phyloP scores from a whole-genome alignment of 2,113 vertebrate genomes.

The Tricholaema leucomelas region DNA sequence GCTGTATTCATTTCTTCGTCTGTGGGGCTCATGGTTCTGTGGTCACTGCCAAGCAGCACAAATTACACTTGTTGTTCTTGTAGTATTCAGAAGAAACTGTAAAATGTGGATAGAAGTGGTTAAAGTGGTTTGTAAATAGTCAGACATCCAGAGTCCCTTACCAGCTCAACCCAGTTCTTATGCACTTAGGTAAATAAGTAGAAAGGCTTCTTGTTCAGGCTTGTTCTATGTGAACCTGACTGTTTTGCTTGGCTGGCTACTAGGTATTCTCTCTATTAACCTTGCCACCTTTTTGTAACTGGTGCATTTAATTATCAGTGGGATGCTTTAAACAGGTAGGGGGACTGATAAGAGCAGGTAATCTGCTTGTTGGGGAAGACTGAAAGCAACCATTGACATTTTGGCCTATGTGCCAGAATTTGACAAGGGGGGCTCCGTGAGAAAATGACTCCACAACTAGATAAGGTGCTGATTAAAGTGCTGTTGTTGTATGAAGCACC shows the following conservation, averaged over 20 bases:
- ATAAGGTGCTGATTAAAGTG: conserved; percentile 44
- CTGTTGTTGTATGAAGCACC: conserved; percentile 37
- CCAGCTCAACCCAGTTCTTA: conserved; percentile 75
- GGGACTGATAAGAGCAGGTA: conserved; percentile 77
- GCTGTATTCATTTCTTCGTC: not conserved
- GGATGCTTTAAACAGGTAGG: conserved; percentile 87
- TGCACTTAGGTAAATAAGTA: conserved; percentile 79
- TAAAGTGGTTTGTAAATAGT: conserved; percentile 75
- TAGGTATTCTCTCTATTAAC: conserved; percentile 97
- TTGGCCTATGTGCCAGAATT: conserved; percentile 57
- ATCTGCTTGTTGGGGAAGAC: conserved; percentile 68
- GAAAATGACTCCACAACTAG: conserved; percentile 70
- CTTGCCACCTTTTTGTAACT: conserved; percentile 93
- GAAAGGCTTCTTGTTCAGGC: conserved; percentile 91
- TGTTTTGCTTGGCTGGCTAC: conserved; percentile 90
- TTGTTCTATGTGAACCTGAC: conserved; percentile 88
- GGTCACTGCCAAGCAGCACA: not conserved
- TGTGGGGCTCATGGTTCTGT: not conserved
- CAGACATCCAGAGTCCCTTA: conserved; percentile 68
- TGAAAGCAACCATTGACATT: conserved; percentile 71
- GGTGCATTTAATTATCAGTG: conserved; percentile 92
- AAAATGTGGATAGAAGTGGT: conserved; percentile 75
- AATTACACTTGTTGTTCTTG: conserved; percentile 28
- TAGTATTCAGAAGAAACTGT: conserved; percentile 49
- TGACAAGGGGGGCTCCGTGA: conserved; percentile 67